These are phyloP conservation scores for Scaptomyza graminum DNA, from an alignment of 1,140 invertebrate genomes.

Conservation along the genomic window DNA sequence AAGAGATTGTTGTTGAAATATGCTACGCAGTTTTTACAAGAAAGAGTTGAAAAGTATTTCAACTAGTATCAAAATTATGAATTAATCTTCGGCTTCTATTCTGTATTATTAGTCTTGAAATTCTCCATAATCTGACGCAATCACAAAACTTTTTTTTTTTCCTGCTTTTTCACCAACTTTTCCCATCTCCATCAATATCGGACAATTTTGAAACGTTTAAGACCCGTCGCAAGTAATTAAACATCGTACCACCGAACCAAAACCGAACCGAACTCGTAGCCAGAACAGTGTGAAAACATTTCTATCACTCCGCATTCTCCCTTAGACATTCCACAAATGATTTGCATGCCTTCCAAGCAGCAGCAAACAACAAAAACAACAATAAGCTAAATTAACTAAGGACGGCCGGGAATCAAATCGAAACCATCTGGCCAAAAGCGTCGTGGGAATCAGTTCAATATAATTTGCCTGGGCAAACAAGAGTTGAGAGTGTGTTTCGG, in stretches of 20 bases:
- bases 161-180: too few species aligned
- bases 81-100: too few species aligned
- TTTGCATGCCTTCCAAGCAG: constrained; percentile 62
- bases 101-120: too few species aligned
- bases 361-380: constrained; percentile 19
- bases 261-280: constrained; percentile 1
- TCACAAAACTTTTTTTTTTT: too few species aligned
- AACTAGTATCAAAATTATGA: too few species aligned
- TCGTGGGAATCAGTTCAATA: constrained; percentile 82
- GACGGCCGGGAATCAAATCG: constrained; percentile 71
- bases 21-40: too few species aligned
- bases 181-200: too few species aligned
- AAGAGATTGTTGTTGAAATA: background rate
- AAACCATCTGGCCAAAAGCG: constrained; percentile 73
- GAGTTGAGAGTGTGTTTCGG: constrained; percentile 45
- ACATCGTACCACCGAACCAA: constrained; percentile 32
- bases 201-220: constrained; percentile 51
- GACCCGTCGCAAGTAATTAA: too few species aligned
- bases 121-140: too few species aligned
- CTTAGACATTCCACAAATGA: constrained; percentile 69
- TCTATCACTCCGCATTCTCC: constrained; percentile 19
- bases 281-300: constrained; percentile 53
- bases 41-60: too few species aligned
- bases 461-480: constrained; percentile 71
- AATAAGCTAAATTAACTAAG: constrained; percentile 48